phyloP scores from a whole-genome alignment of 2,797 vertebrate genomes.

The Semaprochilodus insignis region DNA sequence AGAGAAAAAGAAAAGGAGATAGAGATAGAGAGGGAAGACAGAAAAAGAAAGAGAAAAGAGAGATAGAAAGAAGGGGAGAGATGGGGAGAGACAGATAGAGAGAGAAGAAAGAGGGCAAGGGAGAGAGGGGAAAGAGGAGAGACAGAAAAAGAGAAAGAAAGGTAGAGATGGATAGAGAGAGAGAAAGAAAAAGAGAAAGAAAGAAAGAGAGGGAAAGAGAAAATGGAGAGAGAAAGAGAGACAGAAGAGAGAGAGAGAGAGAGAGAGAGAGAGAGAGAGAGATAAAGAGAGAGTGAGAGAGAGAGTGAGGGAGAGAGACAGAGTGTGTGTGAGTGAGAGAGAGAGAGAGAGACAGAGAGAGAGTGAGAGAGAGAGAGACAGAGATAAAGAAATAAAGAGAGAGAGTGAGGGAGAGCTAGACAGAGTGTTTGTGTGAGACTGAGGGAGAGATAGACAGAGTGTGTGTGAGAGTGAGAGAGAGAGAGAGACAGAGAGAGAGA shows the following conservation, averaged over 20 bases:
- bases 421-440: background rate
- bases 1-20: background rate
- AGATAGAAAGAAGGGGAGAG: background rate
- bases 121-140: background rate
- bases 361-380: background rate
- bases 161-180: no score
- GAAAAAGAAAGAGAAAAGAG: background rate
- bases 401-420: background rate
- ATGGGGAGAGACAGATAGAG: background rate
- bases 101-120: background rate
- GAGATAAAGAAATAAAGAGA: slow-evolving; percentile 12
- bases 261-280: background rate
- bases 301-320: background rate
- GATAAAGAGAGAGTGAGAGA: background rate
- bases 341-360: background rate
- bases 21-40: background rate
- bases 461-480: background rate
- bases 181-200: no score
- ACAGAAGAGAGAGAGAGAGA: background rate
- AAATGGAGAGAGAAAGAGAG: background rate
- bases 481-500: background rate
- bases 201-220: background rate
- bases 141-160: no score
- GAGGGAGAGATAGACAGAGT: background rate
- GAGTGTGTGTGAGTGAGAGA: background rate